A percentile compares a stretch with the other conserved stretches of the same genome.
These are phyloP conservation scores for Matsumurasca onukii DNA, from an alignment of 1,140 invertebrate species.

Conservation along the genomic window DNA sequence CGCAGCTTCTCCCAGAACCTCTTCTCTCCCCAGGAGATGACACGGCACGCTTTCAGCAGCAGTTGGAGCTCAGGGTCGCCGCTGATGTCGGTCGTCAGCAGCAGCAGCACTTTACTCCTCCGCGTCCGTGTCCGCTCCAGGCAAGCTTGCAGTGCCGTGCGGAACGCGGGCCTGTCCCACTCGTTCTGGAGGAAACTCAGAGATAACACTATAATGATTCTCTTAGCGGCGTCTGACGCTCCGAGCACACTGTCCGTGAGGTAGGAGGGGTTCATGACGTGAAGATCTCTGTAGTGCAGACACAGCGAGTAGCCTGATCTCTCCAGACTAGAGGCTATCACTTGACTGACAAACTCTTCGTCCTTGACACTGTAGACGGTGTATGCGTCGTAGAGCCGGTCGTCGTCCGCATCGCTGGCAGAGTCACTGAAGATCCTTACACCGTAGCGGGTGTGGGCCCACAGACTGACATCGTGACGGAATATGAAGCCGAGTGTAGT, in stretches of 20 bases:
- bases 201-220: conserved; percentile 72
- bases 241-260: conserved; percentile 74
- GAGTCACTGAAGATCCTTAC: conserved; percentile 66
- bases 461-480: conserved; percentile 69
- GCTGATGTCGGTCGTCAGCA: conserved; percentile 65
- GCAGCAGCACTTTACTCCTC: conserved; percentile 71
- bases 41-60: conserved; percentile 79
- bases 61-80: conserved; percentile 80
- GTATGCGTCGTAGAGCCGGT: conserved; percentile 83
- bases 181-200: conserved; percentile 72
- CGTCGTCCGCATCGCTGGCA: conserved; percentile 56
- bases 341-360: conserved; percentile 74
- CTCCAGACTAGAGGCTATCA: conserved; percentile 77
- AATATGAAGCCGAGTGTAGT: conserved; percentile 72
- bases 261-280: conserved; percentile 60
- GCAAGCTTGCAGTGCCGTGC: conserved; percentile 64
- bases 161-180: conserved; percentile 70
- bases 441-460: conserved; percentile 72
- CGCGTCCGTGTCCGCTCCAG: conserved; percentile 53
- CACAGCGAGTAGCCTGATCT: conserved; percentile 70
- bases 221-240: conserved; percentile 70
- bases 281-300: conserved; percentile 72
- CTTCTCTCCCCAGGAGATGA: conserved; percentile 81
- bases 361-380: conserved; percentile 85
- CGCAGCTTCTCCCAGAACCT: conserved; percentile 88